A percentile compares a stretch with the other conserved stretches of the same genome.
These are phyloP conservation scores for Nephrotoma guestfalica DNA, from an alignment of 2,888 invertebrate genomes.

Conservation along the genomic window DNA sequence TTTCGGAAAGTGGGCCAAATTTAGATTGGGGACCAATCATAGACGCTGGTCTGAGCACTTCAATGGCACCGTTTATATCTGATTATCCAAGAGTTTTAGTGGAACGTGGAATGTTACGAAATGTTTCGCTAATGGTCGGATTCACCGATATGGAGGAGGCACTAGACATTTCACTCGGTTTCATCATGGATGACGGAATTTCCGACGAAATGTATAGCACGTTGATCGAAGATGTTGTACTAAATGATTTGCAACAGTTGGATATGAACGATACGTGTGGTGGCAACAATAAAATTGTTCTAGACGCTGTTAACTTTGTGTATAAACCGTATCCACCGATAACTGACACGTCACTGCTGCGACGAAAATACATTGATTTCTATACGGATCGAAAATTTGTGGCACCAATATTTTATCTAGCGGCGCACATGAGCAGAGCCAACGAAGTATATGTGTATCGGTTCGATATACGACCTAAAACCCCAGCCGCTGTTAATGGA, in stretches of 20 bases:
- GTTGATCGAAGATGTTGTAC: conserved; percentile 46
- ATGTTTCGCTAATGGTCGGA: conserved; percentile 59
- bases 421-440: conserved; percentile 45
- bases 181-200: conserved; percentile 43
- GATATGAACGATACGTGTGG: conserved; percentile 40
- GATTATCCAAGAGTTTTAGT: conserved; percentile 49
- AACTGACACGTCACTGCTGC: conserved; percentile 41
- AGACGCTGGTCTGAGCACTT: conserved; percentile 54
- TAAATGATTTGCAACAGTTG: conserved; percentile 41
- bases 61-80: conserved; percentile 48
- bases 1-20: conserved; percentile 48
- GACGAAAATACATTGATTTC: conserved; percentile 53
- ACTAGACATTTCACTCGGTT: conserved; percentile 42
- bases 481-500: conserved; percentile 44
- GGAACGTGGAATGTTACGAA: conserved; percentile 43
- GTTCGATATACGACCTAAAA: conserved; percentile 60
- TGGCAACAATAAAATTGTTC: conserved; percentile 47
- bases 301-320: conserved; percentile 61
- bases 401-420: conserved; percentile 53
- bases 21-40: conserved; percentile 62
- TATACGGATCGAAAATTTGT: conserved; percentile 62
- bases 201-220: conserved; percentile 37
- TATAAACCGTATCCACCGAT: conserved; percentile 54
- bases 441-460: conserved; percentile 52
- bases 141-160: conserved; percentile 74